Evolutionary conservation across 2,797 vertebrate genomes (phyloP).

Genomic region (Acanthiza pusilla): DNA sequence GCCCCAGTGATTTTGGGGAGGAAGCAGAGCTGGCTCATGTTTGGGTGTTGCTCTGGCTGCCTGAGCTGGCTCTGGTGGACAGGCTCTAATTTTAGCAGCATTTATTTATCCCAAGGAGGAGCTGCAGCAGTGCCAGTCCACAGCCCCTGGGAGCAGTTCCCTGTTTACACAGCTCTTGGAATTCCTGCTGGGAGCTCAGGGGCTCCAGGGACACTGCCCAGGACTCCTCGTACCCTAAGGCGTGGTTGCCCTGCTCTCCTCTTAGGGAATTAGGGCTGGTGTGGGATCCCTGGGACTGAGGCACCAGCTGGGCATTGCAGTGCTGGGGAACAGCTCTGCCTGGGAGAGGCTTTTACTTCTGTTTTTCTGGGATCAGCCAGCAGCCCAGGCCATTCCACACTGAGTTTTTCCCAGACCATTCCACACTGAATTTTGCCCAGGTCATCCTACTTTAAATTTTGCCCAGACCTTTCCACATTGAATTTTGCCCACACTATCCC

Average conservation of each 20-base stretch:
- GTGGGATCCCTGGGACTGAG: not conserved
- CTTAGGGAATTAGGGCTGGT: rapidly evolving
- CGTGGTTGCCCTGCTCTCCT: not conserved
- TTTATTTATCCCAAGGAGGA: slow-evolving; percentile 9
- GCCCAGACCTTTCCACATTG: not conserved
- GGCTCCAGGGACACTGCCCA: not conserved
- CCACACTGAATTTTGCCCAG: not conserved
- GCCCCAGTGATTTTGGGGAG: not conserved
- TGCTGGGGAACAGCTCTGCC: not conserved
- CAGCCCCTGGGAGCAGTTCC: not conserved
- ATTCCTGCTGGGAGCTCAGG: not conserved
- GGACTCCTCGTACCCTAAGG: not conserved
- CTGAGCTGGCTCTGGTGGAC: not conserved
- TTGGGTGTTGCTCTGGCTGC: not conserved
- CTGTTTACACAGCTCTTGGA: not conserved
- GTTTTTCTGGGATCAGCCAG: not conserved
- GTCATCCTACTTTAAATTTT: not conserved
- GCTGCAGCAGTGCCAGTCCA: not conserved
- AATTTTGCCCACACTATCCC: not conserved
- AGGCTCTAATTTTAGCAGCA: slow-evolving; percentile 46
- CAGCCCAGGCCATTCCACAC: rapidly evolving
- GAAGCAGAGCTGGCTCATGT: not conserved
- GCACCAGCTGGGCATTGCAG: not conserved
- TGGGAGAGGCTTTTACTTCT: not conserved
- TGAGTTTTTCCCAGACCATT: too few species aligned